These are phyloP conservation scores for Percopsis transmontana DNA, from an alignment of 2,113 vertebrate species.

Conservation along the genomic window DNA sequence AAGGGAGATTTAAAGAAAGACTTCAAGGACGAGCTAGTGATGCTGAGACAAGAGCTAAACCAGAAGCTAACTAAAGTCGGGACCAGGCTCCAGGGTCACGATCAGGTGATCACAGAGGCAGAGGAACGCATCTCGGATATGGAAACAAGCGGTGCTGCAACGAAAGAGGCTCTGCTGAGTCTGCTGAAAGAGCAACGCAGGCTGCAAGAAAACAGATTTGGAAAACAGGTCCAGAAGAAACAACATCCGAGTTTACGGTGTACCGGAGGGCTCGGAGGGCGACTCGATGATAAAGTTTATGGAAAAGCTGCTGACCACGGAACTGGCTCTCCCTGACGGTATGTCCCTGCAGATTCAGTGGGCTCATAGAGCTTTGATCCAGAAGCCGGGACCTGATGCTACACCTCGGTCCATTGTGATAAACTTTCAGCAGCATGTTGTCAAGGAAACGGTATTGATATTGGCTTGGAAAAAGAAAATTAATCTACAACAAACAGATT, in stretches of 20 bases:
- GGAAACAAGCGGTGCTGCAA: neutral
- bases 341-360: neutral
- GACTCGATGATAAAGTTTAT: neutral
- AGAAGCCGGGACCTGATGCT: neutral
- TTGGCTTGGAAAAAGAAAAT: neutral
- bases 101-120: neutral
- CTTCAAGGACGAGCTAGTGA: neutral
- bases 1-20: neutral
- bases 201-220: neutral
- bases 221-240: conserved; percentile 2
- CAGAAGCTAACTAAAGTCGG: neutral
- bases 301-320: neutral
- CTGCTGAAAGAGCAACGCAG: neutral
- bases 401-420: neutral
- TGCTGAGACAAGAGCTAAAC: neutral
- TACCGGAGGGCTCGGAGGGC: neutral
- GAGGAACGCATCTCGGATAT: neutral
- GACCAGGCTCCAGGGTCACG: neutral
- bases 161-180: neutral
- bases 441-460: neutral
- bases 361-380: neutral
- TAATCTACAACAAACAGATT: neutral
- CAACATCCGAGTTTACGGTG: neutral
- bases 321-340: neutral
- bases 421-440: neutral